Conservation (phyloP, 1,140 invertebrate species). For the Vollenhovia emeryi region DNA sequence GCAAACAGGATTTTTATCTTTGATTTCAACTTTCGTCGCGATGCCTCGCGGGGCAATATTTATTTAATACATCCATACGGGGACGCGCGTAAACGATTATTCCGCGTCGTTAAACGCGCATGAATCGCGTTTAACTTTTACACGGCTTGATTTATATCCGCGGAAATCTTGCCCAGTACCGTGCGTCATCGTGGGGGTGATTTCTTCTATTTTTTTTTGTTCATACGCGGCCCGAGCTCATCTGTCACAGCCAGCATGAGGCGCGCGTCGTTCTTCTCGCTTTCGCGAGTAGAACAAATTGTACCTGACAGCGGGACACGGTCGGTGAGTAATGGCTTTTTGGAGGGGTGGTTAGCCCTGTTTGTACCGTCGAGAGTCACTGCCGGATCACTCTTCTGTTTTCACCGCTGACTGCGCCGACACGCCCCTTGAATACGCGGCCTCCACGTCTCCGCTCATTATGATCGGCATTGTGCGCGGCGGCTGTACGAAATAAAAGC, state of each 20-base stretch:
- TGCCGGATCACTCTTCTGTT: conserved; percentile 64
- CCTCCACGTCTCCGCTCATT: conserved; percentile 40
- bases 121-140: conserved; percentile 22
- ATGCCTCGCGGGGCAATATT: not conserved
- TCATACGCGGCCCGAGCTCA: conserved; percentile 57
- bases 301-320: conserved; percentile 71
- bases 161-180: conserved; percentile 42
- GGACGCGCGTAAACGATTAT: not conserved
- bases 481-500: conserved; percentile 41
- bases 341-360: conserved; percentile 62
- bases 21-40: not conserved
- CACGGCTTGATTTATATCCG: conserved; percentile 34
- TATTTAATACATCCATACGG: not conserved
- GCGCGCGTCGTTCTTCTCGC: conserved; percentile 67
- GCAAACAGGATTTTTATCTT: not conserved
- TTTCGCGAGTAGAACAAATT: conserved; percentile 70
- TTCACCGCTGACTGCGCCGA: conserved; percentile 44
- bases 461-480: conserved; percentile 51
- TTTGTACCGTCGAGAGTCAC: conserved; percentile 65
- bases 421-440: conserved; percentile 56
- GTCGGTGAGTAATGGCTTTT: conserved; percentile 70
- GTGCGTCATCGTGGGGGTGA: conserved; percentile 21
- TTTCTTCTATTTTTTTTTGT: conserved; percentile 24
- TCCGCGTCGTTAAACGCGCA: conserved; percentile 1
- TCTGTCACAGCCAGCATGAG: conserved; percentile 66